Conservation (phyloP, 1,140 invertebrate species). For the Cydia strobilella region DNA sequence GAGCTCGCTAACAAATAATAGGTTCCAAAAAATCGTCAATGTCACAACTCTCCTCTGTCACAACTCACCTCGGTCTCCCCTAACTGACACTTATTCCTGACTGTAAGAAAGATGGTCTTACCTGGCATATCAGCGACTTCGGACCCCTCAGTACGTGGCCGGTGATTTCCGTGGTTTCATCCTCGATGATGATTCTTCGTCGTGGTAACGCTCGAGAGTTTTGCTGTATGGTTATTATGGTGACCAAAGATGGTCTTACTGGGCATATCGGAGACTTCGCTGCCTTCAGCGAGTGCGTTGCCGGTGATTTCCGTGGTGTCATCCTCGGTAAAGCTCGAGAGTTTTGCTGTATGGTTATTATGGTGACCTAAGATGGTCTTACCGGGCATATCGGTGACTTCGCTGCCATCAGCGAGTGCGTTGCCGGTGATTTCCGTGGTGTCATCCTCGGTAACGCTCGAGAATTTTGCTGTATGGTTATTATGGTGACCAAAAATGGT, state of each 20-base stretch:
- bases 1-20: no score
- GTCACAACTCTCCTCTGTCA: no score
- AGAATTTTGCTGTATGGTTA: conserved; percentile 82
- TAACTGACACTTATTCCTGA: no score
- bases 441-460: conserved; percentile 56
- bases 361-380: conserved; percentile 24
- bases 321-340: conserved; percentile 79
- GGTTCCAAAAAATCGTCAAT: no score
- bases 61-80: no score
- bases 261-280: conserved; percentile 35
- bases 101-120: conserved; percentile 38
- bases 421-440: conserved; percentile 44
- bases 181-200: conserved; percentile 35
- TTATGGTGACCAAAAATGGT: conserved; percentile 26
- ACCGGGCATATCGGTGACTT: conserved; percentile 39
- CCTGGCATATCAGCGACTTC: conserved; percentile 38
- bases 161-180: conserved; percentile 44
- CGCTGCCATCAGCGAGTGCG: conserved; percentile 44
- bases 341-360: conserved; percentile 76
- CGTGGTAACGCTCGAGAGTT: conserved; percentile 85
- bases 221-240: conserved; percentile 62
- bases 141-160: conserved; percentile 46
- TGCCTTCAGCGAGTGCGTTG: conserved; percentile 47
- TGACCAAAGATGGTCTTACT: conserved; percentile 36
- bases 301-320: conserved; percentile 41